phyloP scores from a whole-genome alignment of 1,140 invertebrate species.

The Drosophila quadrilineata region DNA sequence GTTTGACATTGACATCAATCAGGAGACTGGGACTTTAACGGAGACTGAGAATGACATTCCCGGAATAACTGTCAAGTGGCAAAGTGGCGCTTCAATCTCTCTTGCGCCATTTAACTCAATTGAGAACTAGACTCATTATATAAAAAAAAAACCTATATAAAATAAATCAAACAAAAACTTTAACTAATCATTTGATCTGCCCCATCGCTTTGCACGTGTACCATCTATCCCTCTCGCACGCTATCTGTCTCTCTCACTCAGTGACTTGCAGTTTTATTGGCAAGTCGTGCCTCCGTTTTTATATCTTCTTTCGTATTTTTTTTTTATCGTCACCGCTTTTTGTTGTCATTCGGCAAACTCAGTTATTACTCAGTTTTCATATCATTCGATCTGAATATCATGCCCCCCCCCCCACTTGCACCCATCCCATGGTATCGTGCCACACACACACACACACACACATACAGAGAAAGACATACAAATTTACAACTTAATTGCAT shows the following conservation, averaged over 20 bases:
- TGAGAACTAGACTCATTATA: no score
- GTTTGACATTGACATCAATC: constrained; percentile 59
- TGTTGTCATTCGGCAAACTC: constrained; percentile 7
- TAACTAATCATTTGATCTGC: no score
- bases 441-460: background rate
- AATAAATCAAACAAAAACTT: no score
- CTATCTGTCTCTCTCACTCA: background rate
- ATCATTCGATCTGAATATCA: constrained; percentile 9
- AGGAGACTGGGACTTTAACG: background rate
- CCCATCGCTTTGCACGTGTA: background rate
- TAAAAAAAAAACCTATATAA: no score
- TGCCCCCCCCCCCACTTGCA: background rate
- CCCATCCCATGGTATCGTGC: background rate
- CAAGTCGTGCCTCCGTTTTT: constrained; percentile 45
- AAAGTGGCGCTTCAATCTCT: background rate
- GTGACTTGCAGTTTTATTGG: constrained; percentile 65
- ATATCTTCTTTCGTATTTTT: constrained; percentile 21
- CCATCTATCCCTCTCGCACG: no score
- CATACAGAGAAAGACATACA: constrained; percentile 3
- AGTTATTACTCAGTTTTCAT: constrained; percentile 17
- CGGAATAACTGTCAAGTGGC: constrained; percentile 15
- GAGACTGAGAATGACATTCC: background rate
- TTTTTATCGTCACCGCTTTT: background rate
- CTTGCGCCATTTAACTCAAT: background rate
- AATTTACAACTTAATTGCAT: constrained; percentile 74